A percentile compares a stretch with the other conserved stretches of the same genome.
Evolutionary conservation across 2,113 vertebrate species (phyloP).

Genomic region (Marmota monax): DNA sequence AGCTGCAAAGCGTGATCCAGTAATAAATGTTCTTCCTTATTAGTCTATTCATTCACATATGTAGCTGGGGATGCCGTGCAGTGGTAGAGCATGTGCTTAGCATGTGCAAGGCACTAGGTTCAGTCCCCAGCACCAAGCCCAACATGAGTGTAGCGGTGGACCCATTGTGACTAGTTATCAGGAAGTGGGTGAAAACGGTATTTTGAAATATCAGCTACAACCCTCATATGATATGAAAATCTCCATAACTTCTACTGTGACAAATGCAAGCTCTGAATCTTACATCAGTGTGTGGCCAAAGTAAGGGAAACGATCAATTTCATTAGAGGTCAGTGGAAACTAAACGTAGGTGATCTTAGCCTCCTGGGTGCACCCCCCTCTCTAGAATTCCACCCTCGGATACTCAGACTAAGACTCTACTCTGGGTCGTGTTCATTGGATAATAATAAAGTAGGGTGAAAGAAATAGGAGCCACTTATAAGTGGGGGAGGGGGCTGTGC

Average conservation of each 20-base stretch:
- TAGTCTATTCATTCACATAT: neutral
- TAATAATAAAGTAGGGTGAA: neutral
- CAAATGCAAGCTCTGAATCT: neutral
- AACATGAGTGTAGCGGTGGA: neutral
- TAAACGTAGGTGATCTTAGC: neutral
- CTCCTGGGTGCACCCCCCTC: fast-evolving
- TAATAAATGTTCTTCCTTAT: neutral
- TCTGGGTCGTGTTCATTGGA: no score
- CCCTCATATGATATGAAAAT: neutral
- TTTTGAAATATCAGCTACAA: neutral
- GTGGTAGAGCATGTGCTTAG: neutral
- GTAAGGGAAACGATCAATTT: neutral
- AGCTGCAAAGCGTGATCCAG: neutral
- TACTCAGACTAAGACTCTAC: neutral
- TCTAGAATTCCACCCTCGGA: neutral
- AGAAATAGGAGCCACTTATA: fast-evolving
- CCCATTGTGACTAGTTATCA: neutral
- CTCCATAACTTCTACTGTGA: neutral
- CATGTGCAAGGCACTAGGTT: neutral
- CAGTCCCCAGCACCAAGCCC: neutral
- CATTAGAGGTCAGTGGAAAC: neutral
- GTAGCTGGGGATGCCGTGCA: neutral
- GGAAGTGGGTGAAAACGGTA: neutral
- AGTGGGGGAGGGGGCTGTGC: neutral
- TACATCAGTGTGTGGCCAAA: neutral